phyloP scores from a whole-genome alignment of 2,888 invertebrate species.

The Himalopsyche japonica region DNA sequence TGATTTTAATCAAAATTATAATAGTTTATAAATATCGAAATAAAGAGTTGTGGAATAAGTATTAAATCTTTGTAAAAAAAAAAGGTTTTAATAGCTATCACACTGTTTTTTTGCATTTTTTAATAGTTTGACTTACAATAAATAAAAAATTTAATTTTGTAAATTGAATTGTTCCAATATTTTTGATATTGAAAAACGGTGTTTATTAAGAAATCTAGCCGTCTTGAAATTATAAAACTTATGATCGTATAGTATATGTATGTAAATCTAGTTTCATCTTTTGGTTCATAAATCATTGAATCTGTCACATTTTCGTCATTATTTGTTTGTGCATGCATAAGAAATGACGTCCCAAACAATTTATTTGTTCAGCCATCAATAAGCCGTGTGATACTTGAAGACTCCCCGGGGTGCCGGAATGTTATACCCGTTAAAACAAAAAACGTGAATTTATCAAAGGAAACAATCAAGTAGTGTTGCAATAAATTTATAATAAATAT shows the following conservation, averaged over 20 bases:
- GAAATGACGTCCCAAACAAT: slow-evolving; percentile 29
- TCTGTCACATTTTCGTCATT: slow-evolving; percentile 35
- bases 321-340: slow-evolving; percentile 23
- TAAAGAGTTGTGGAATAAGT: too few relatives aligned
- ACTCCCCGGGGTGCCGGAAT: slow-evolving; percentile 20
- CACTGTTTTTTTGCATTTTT: too few relatives aligned
- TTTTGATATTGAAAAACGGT: too few relatives aligned
- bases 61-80: too few relatives aligned
- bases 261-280: neutral
- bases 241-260: neutral
- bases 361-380: slow-evolving; percentile 37
- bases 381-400: slow-evolving; percentile 18
- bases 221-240: neutral
- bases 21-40: too few relatives aligned
- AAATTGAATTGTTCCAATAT: too few relatives aligned
- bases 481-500: neutral
- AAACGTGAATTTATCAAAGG: neutral
- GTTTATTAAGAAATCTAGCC: too few relatives aligned
- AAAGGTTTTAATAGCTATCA: too few relatives aligned
- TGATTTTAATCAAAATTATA: too few relatives aligned
- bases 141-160: too few relatives aligned
- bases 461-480: neutral
- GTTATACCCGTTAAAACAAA: slow-evolving; percentile 19
- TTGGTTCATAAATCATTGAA: slow-evolving; percentile 29
- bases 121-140: too few relatives aligned